These are phyloP conservation scores for Leptopilina drosophilae DNA, from an alignment of 2,888 invertebrate species.

Conservation along the genomic window DNA sequence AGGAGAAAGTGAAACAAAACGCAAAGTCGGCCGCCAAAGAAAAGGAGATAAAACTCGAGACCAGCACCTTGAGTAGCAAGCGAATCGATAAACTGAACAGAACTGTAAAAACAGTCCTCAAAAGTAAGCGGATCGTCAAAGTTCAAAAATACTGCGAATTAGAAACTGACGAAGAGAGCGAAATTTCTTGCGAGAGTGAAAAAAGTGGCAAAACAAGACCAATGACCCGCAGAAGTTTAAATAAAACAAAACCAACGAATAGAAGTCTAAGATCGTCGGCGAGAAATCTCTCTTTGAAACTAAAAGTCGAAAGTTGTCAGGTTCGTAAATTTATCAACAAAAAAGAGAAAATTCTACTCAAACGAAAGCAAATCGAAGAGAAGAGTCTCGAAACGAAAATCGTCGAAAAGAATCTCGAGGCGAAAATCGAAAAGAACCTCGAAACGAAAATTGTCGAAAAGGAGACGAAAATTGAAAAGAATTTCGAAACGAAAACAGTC, in stretches of 20 bases:
- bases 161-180: constrained; percentile 71
- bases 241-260: constrained; percentile 59
- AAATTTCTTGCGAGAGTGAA: constrained; percentile 65
- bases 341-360: constrained; percentile 35
- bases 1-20: constrained; percentile 75
- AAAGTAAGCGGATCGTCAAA: constrained; percentile 66
- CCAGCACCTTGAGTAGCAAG: constrained; percentile 49
- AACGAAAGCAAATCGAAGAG: constrained; percentile 30
- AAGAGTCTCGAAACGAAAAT: constrained; percentile 9
- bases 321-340: constrained; percentile 43
- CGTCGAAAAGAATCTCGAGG: background rate
- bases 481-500: too few species aligned
- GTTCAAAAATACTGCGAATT: constrained; percentile 70
- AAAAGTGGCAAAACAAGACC: constrained; percentile 64
- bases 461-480: background rate
- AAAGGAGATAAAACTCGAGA: constrained; percentile 64
- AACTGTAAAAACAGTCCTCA: constrained; percentile 49
- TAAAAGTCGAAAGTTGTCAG: constrained; percentile 40
- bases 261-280: constrained; percentile 68
- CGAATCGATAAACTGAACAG: constrained; percentile 53
- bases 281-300: constrained; percentile 58
- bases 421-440: background rate
- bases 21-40: constrained; percentile 44
- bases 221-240: constrained; percentile 64
- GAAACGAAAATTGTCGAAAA: background rate